Evolutionary conservation across 2,888 invertebrate species (phyloP).

Genomic region (Aphodius granarius): DNA sequence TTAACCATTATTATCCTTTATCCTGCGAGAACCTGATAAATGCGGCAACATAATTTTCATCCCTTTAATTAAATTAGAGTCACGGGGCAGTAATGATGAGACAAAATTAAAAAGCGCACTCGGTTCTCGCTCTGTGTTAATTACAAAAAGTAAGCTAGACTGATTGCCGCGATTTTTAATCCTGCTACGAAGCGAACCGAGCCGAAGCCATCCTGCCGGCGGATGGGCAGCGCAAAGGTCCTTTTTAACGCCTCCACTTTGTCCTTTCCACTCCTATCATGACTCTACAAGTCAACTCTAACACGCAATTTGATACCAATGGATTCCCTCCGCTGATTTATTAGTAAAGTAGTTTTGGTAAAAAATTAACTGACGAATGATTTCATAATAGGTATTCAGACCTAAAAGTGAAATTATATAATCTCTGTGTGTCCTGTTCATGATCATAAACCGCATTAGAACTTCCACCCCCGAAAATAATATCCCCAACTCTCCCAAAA

Average conservation of each 20-base stretch:
- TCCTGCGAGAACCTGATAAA: constrained; percentile 41
- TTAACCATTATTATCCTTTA: background rate
- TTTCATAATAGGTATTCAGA: no score
- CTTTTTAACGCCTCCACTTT: background rate
- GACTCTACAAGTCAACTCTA: background rate
- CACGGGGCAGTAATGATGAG: constrained; percentile 45
- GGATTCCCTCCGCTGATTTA: no score
- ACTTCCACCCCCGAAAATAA: background rate
- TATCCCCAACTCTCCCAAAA: background rate
- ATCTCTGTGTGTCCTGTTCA: no score
- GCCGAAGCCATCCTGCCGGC: background rate
- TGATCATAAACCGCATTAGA: constrained; percentile 1
- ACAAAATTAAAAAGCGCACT: constrained; percentile 48
- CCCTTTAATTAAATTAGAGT: constrained; percentile 48
- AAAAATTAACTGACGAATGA: no score
- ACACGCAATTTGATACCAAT: no score
- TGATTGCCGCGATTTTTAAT: constrained; percentile 43
- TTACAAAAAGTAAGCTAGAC: constrained; percentile 45
- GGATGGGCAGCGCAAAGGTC: background rate
- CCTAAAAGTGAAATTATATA: no score
- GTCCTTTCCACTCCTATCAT: background rate
- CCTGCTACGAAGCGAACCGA: background rate
- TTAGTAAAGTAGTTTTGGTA: no score
- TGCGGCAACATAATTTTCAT: constrained; percentile 40
- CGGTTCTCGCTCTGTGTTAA: constrained; percentile 42